phyloP scores from a whole-genome alignment of 2,888 invertebrate species.

The Stenurella melanura region DNA sequence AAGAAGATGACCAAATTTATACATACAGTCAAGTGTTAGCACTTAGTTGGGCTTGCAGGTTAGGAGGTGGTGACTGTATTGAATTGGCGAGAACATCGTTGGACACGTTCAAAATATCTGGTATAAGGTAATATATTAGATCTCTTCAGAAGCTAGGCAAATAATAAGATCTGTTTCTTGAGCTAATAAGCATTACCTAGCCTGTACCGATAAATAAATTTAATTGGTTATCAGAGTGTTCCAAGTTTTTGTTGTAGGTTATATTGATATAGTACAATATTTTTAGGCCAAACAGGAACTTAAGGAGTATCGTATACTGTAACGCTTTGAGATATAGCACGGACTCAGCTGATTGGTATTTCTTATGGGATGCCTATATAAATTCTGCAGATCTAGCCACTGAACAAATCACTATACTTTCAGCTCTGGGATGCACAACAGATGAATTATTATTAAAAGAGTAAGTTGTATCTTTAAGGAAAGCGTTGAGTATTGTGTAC shows the following conservation, averaged over 20 bases:
- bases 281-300: constrained; percentile 78
- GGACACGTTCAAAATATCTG: constrained; percentile 43
- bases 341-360: constrained; percentile 77
- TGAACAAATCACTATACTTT: constrained; percentile 81
- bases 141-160: no score
- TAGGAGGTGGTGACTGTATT: constrained; percentile 77
- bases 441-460: constrained; percentile 75
- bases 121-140: constrained; percentile 38
- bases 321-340: constrained; percentile 81
- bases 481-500: constrained; percentile 1
- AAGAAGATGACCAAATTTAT: constrained; percentile 71
- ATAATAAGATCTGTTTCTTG: no score
- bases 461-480: constrained; percentile 69
- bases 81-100: constrained; percentile 71
- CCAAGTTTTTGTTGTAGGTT: no score
- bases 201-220: no score
- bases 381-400: constrained; percentile 78
- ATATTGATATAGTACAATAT: neutral
- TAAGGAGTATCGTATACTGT: constrained; percentile 85
- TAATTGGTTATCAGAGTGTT: no score
- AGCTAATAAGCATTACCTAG: no score
- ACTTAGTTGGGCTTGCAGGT: constrained; percentile 79
- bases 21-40: constrained; percentile 78
- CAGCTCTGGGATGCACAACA: constrained; percentile 81
- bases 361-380: constrained; percentile 76